Evolutionary conservation across 2,888 invertebrate genomes (phyloP).

Genomic region (Limnephilus rhombicus): DNA sequence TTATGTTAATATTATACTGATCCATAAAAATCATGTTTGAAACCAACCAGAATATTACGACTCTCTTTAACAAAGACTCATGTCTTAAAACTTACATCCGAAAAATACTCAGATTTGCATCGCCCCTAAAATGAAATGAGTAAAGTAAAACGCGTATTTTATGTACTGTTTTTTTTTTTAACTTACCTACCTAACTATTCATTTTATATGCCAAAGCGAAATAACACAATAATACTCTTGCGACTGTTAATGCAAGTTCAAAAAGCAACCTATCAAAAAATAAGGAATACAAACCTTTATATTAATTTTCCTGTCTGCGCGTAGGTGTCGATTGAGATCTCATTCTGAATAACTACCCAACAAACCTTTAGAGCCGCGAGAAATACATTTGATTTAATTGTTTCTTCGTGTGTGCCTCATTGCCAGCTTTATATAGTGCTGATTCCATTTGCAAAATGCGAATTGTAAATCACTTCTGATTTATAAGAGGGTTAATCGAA

Average conservation of each 20-base stretch:
- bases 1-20: neutral
- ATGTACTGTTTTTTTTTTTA: too few relatives aligned
- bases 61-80: too few relatives aligned
- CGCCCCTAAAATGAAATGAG: too few relatives aligned
- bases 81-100: too few relatives aligned
- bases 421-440: neutral
- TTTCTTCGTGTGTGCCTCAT: neutral
- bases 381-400: neutral
- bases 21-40: neutral
- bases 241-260: too few relatives aligned
- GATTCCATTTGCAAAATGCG: neutral
- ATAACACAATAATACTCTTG: too few relatives aligned
- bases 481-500: slow-evolving; percentile 48
- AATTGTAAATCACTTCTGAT: slow-evolving; percentile 16
- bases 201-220: too few relatives aligned
- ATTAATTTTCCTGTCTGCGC: neutral
- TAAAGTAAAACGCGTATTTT: too few relatives aligned
- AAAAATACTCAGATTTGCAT: too few relatives aligned
- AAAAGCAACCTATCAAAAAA: neutral
- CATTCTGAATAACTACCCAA: neutral
- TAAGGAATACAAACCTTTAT: neutral
- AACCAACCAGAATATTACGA: neutral
- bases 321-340: neutral
- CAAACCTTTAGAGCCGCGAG: neutral
- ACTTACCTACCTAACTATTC: too few relatives aligned